Evolutionary conservation across 2,888 invertebrate genomes (phyloP).

Genomic region (Apotomis turbidana): DNA sequence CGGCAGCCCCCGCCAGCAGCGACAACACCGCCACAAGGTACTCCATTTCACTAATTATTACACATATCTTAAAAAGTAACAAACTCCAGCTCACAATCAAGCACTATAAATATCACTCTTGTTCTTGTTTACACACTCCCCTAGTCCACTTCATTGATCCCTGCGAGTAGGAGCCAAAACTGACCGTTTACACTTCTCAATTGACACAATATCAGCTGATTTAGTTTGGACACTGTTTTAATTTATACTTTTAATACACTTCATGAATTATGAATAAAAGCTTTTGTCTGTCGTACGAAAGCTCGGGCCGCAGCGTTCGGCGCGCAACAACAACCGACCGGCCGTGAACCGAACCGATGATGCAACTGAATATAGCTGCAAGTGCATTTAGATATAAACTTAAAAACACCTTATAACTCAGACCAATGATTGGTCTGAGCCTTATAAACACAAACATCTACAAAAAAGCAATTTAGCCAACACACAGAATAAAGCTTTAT

Average conservation of each 20-base stretch:
- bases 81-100: slow-evolving; percentile 26
- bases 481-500: neutral
- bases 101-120: slow-evolving; percentile 36
- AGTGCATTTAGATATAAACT: slow-evolving; percentile 26
- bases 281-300: slow-evolving; percentile 29
- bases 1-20: slow-evolving; percentile 29
- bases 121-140: slow-evolving; percentile 39
- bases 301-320: slow-evolving; percentile 25
- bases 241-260: slow-evolving; percentile 30
- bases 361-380: slow-evolving; percentile 37
- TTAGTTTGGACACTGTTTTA: slow-evolving; percentile 13
- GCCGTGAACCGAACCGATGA: slow-evolving; percentile 41
- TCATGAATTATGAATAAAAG: slow-evolving; percentile 30
- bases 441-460: slow-evolving; percentile 33
- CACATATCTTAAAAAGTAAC: slow-evolving; percentile 24
- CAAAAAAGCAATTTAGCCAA: slow-evolving; percentile 12
- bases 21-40: slow-evolving; percentile 28
- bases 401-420: too few species aligned
- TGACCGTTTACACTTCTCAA: neutral
- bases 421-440: too few species aligned
- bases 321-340: slow-evolving; percentile 40
- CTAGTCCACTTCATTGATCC: slow-evolving; percentile 34
- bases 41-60: slow-evolving; percentile 25
- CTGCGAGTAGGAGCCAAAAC: slow-evolving; percentile 5
- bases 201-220: slow-evolving; percentile 7